A percentile compares a stretch with the other conserved stretches of the same genome.
These are phyloP conservation scores for Neodiprion pinetum DNA, from an alignment of 1,140 invertebrate genomes.

Conservation along the genomic window DNA sequence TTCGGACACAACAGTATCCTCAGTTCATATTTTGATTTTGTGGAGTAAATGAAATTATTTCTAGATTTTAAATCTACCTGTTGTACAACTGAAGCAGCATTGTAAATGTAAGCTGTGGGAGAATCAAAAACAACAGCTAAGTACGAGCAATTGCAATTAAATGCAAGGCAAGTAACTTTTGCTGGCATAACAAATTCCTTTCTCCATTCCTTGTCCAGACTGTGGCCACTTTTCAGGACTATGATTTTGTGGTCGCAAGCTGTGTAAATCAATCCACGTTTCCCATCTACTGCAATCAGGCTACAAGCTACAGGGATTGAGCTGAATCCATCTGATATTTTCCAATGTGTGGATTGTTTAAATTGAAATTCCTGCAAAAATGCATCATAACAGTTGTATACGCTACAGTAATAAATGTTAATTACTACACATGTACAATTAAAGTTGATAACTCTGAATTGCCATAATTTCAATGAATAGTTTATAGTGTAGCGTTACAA, in stretches of 20 bases:
- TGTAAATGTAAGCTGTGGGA: constrained; percentile 49
- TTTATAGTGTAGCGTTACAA: background rate
- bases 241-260: constrained; percentile 50
- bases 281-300: constrained; percentile 48
- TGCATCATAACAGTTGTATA: background rate
- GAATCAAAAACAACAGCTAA: constrained; percentile 43
- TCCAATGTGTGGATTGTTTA: constrained; percentile 41
- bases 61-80: constrained; percentile 35
- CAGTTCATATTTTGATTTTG: too few species aligned
- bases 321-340: constrained; percentile 46
- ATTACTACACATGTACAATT: constrained; percentile 16
- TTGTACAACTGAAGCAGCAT: constrained; percentile 41
- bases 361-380: constrained; percentile 54
- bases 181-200: constrained; percentile 43
- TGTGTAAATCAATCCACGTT: constrained; percentile 52
- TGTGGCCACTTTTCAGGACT: constrained; percentile 42
- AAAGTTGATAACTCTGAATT: background rate
- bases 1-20: too few species aligned
- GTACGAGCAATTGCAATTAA: constrained; percentile 54
- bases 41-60: constrained; percentile 19
- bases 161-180: constrained; percentile 40
- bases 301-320: constrained; percentile 40
- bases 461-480: constrained; percentile 8
- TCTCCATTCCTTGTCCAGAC: constrained; percentile 44
- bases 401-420: constrained; percentile 1